A percentile compares a stretch with the other conserved stretches of the same genome.
phyloP scores from a whole-genome alignment of 2,113 vertebrate species.

The Myodes glareolus region DNA sequence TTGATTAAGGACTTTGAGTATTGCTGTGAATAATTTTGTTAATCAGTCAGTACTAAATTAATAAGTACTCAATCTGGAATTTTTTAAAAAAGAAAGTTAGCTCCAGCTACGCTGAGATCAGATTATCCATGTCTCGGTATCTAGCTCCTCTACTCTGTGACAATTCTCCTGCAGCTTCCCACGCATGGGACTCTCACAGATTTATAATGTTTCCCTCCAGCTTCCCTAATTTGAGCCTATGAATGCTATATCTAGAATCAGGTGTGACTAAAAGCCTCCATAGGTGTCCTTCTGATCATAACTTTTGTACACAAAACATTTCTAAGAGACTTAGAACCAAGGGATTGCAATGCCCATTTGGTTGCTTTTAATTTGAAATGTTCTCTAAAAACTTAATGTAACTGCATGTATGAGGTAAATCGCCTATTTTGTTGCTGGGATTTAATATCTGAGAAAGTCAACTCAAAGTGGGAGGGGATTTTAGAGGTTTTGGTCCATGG shows the following conservation, averaged over 20 bases:
- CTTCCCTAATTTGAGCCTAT: not conserved
- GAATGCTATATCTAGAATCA: not conserved
- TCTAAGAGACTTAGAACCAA: not conserved
- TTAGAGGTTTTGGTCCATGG: not conserved
- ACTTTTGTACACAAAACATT: not conserved
- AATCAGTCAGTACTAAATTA: not conserved
- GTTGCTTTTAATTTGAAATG: not conserved
- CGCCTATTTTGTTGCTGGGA: not conserved
- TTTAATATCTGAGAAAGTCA: not conserved
- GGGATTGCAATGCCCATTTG: not conserved
- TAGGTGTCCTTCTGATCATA: fast-evolving
- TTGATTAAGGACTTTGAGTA: slow-evolving; percentile 51
- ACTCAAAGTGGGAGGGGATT: not conserved
- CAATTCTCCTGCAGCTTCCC: not conserved
- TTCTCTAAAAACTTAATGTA: not conserved
- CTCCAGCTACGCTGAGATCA: no score
- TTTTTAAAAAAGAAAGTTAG: not conserved
- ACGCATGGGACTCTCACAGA: not conserved
- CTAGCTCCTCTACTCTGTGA: not conserved
- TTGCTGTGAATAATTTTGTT: slow-evolving; percentile 54
- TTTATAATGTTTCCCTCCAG: no score
- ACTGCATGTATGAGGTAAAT: not conserved
- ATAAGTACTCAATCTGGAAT: not conserved
- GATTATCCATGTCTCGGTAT: not conserved
- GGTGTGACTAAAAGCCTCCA: not conserved